A percentile compares a stretch with the other conserved stretches of the same genome.
Evolutionary conservation across 2,113 vertebrate genomes (phyloP).

Genomic region (Girardinichthys multiradiatus): DNA sequence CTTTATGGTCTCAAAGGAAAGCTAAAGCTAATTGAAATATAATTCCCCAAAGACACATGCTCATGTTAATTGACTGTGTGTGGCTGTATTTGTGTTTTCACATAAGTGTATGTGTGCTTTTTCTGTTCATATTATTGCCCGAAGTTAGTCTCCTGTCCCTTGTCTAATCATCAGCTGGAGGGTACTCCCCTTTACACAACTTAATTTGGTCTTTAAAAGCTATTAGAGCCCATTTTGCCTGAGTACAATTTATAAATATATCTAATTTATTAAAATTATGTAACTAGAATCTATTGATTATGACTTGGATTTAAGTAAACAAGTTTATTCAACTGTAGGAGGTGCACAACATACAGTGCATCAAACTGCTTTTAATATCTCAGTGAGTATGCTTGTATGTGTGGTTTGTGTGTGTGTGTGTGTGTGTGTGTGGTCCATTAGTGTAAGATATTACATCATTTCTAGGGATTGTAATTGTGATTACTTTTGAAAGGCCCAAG

Average conservation of each 20-base stretch:
- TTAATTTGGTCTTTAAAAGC: slow-evolving; percentile 65
- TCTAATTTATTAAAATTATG: slow-evolving; percentile 33
- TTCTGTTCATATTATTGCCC: slow-evolving; percentile 53
- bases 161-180: slow-evolving; percentile 70
- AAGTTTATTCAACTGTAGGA: not conserved
- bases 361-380: slow-evolving; percentile 15
- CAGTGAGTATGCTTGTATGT: too few species aligned
- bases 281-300: slow-evolving; percentile 24
- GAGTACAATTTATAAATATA: slow-evolving; percentile 39
- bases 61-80: slow-evolving; percentile 74
- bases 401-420: too few species aligned
- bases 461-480: slow-evolving; percentile 52
- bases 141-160: slow-evolving; percentile 67
- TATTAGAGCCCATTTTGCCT: slow-evolving; percentile 48
- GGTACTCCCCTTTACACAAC: slow-evolving; percentile 26
- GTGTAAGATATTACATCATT: slow-evolving; percentile 19
- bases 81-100: slow-evolving; percentile 29
- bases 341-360: slow-evolving; percentile 4
- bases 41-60: slow-evolving; percentile 75
- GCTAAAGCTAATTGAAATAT: slow-evolving; percentile 78
- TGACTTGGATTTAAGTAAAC: slow-evolving; percentile 21
- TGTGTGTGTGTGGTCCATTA: not conserved
- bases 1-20: slow-evolving; percentile 58
- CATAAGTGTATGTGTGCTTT: slow-evolving; percentile 38
- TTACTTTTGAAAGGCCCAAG: slow-evolving; percentile 43